A percentile compares a stretch with the other conserved stretches of the same genome.
These are phyloP conservation scores for Caenorhabditis latens DNA, from an alignment of 1,140 invertebrate genomes.

Conservation along the genomic window DNA sequence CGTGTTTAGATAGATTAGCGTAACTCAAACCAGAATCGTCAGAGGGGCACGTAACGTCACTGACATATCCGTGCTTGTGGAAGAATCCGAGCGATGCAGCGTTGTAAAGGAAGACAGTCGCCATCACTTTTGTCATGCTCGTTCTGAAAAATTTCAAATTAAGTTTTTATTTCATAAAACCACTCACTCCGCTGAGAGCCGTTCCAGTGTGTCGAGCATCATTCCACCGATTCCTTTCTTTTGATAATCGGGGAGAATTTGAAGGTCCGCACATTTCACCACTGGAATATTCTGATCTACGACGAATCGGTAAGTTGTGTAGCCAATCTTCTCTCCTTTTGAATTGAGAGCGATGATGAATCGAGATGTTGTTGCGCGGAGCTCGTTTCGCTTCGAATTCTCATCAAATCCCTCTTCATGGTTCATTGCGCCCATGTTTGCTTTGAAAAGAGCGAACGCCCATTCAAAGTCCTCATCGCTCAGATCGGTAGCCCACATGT, in stretches of 20 bases:
- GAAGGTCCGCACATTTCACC: conserved; percentile 67
- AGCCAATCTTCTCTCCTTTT: conserved; percentile 63
- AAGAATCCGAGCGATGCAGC: conserved; percentile 69
- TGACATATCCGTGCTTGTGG: conserved; percentile 68
- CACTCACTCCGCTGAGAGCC: conserved; percentile 31
- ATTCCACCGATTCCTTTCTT: conserved; percentile 69
- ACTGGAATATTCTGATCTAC: conserved; percentile 62
- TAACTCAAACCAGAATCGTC: conserved; percentile 58
- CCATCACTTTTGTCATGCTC: conserved; percentile 70
- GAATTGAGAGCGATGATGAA: conserved; percentile 67
- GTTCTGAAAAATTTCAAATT: conserved; percentile 61
- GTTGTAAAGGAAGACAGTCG: conserved; percentile 72
- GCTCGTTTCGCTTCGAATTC: conserved; percentile 66
- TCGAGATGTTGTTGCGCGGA: conserved; percentile 68
- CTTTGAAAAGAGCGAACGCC: conserved; percentile 67
- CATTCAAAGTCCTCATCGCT: conserved; percentile 64
- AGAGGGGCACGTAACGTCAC: conserved; percentile 61
- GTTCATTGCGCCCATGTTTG: conserved; percentile 69
- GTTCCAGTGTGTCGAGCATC: conserved; percentile 66
- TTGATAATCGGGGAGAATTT: conserved; percentile 70
- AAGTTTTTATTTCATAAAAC: background rate
- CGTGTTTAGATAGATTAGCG: conserved; percentile 54
- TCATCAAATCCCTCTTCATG: conserved; percentile 68
- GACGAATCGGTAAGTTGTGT: conserved; percentile 67
- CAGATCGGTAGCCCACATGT: conserved; percentile 68